A percentile compares a stretch with the other conserved stretches of the same genome.
Evolutionary conservation across 2,797 vertebrate species (phyloP).

Genomic region (Sebastes kiyomatsui): DNA sequence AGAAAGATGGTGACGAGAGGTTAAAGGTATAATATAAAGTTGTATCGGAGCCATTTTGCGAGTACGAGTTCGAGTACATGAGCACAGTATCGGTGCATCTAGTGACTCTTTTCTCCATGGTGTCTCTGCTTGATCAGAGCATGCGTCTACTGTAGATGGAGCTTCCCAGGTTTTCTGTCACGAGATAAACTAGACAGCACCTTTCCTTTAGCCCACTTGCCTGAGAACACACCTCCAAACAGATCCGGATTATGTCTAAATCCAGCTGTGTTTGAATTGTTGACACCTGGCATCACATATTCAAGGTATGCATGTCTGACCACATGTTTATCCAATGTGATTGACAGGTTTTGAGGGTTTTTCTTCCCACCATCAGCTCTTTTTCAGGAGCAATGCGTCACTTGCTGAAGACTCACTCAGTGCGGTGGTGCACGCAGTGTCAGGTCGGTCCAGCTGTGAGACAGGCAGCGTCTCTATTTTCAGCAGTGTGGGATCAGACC

Average conservation of each 20-base stretch:
- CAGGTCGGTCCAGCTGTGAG: conserved; percentile 18
- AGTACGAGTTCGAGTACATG: no score
- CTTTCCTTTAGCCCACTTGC: background rate
- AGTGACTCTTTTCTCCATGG: background rate
- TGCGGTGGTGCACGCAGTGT: background rate
- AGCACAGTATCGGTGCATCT: background rate
- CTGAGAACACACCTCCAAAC: background rate
- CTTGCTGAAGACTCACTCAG: conserved; percentile 23
- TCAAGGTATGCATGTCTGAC: background rate
- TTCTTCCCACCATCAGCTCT: conserved; percentile 1
- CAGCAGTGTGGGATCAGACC: conserved; percentile 41
- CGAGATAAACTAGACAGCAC: background rate
- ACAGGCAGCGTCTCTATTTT: conserved; percentile 55
- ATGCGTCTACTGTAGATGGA: background rate
- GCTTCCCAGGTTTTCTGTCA: background rate
- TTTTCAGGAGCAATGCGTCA: conserved; percentile 27
- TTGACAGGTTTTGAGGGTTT: conserved; percentile 4
- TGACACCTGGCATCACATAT: background rate
- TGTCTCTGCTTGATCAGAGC: background rate
- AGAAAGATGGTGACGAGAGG: no score
- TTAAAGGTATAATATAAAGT: no score
- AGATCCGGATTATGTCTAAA: background rate
- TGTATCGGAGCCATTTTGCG: no score
- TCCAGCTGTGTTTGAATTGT: background rate
- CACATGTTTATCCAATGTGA: background rate